Conservation (phyloP, 2,888 invertebrate genomes). For the Aelia acuminata region DNA sequence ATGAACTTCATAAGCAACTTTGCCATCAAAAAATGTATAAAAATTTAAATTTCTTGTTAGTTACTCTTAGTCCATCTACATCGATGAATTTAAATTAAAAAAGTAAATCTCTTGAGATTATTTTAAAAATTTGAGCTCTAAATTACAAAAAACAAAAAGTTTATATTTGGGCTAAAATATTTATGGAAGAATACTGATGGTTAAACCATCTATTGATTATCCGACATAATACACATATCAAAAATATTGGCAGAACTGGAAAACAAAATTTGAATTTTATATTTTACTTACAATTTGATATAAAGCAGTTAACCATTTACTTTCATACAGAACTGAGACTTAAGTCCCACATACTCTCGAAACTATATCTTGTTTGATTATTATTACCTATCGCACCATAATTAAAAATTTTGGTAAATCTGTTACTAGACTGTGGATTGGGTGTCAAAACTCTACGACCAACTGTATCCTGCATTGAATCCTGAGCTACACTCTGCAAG, state of each 20-base stretch:
- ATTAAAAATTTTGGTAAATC: background rate
- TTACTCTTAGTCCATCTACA: background rate
- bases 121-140: background rate
- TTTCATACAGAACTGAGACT: background rate
- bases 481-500: conserved; percentile 75
- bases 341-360: background rate
- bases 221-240: background rate
- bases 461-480: conserved; percentile 82
- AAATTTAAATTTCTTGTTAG: background rate
- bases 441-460: conserved; percentile 79
- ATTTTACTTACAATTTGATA: background rate
- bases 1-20: conserved; percentile 28
- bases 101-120: background rate
- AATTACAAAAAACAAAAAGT: background rate
- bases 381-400: background rate
- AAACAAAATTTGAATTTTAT: background rate
- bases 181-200: background rate
- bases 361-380: background rate
- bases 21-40: background rate
- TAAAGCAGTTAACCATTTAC: background rate
- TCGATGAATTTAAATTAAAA: background rate
- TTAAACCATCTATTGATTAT: background rate
- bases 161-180: background rate
- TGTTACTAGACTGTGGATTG: conserved; percentile 75
- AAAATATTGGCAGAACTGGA: background rate